Percentiles rank a stretch among this genome's conserved stretches.
These are phyloP conservation scores for Calcarius lapponicus DNA, from an alignment of 2,797 vertebrate genomes.

Conservation along the genomic window DNA sequence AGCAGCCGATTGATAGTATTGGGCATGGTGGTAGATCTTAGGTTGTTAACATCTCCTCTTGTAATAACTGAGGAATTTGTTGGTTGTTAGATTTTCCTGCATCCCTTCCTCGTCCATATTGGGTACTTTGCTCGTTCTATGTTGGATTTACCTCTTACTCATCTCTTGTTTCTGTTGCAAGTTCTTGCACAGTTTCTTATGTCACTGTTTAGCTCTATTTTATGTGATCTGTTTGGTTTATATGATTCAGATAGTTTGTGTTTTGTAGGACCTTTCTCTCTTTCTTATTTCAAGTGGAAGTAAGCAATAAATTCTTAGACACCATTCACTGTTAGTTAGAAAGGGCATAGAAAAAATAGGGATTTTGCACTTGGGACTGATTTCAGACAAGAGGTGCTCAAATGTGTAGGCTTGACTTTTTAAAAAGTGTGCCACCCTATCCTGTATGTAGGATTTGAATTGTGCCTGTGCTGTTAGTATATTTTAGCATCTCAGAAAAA, in stretches of 20 bases:
- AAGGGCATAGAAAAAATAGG: neutral
- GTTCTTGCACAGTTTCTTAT: neutral
- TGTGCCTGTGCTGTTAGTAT: neutral
- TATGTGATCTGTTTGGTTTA: neutral
- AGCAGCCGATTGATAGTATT: neutral
- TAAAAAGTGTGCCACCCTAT: neutral
- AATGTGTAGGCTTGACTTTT: neutral
- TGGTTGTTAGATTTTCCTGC: neutral
- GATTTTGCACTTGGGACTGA: neutral
- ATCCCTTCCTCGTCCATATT: neutral
- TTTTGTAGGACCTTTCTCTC: neutral
- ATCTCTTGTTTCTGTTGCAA: neutral
- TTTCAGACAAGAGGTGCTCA: neutral
- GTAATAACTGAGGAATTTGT: neutral
- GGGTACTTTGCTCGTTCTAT: neutral
- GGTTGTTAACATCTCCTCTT: neutral
- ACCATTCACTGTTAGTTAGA: neutral
- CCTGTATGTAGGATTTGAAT: neutral
- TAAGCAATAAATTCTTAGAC: neutral
- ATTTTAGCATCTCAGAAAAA: neutral
- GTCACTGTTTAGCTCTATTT: neutral
- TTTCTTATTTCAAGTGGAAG: neutral
- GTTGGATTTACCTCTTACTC: neutral
- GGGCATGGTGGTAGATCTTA: neutral
- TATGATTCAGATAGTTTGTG: neutral